Conservation (phyloP, 2,113 vertebrate species). For the Sterna hirundo region DNA sequence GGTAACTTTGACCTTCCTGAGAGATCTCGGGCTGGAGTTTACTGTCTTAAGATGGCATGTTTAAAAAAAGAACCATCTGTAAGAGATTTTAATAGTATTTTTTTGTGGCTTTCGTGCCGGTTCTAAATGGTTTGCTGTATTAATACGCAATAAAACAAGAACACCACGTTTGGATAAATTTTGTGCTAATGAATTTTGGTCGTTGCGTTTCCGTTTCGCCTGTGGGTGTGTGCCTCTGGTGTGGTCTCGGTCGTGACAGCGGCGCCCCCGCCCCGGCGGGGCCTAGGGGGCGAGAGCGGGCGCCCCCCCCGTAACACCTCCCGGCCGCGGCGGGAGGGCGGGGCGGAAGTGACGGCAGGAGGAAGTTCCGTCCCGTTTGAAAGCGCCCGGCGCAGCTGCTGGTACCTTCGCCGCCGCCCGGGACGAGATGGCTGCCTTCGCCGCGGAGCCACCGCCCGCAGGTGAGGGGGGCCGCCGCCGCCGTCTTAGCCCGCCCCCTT, state of each 20-base stretch:
- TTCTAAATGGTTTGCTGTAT: neutral
- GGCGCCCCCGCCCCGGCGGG: too few relatives aligned
- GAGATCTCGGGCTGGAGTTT: neutral
- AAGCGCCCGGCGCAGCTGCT: neutral
- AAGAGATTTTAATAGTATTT: neutral
- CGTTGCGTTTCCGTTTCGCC: fast-evolving
- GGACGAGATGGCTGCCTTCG: constrained; percentile 55
- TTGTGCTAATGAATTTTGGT: neutral
- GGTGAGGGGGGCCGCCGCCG: constrained; percentile 9
- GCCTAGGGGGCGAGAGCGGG: too few relatives aligned
- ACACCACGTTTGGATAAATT: neutral
- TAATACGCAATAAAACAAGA: neutral
- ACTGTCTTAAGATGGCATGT: neutral
- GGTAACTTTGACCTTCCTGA: neutral
- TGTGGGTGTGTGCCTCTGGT: fast-evolving
- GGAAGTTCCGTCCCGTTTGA: constrained; percentile 60
- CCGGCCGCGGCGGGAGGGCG: neutral
- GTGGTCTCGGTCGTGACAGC: fast-evolving
- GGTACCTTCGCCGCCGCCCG: fast-evolving
- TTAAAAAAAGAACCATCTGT: neutral
- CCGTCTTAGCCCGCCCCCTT: too few relatives aligned
- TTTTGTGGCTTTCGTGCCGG: neutral
- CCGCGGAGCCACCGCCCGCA: constrained; percentile 56
- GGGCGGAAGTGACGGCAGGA: constrained; percentile 50
- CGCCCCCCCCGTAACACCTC: neutral